Conservation (phyloP, 53 echinoderm and acorn worm genomes). For the Henricia sp. region DNA sequence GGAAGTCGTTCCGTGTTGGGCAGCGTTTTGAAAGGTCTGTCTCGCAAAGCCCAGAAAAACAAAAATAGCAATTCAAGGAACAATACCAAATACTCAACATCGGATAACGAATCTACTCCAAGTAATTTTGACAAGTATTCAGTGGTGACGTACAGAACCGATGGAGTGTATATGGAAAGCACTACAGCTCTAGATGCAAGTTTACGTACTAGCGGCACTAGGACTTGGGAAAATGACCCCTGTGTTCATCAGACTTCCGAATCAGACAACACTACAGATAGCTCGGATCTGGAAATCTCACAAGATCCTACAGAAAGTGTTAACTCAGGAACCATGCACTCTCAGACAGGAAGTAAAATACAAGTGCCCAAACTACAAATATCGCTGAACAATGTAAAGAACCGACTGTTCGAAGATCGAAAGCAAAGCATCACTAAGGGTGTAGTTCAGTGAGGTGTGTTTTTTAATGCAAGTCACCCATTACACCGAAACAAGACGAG, state of each 20-base stretch:
- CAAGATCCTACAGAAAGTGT: background rate
- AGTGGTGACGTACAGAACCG: no score
- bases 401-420: conserved; percentile 18
- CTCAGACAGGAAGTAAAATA: background rate
- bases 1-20: conserved; percentile 25
- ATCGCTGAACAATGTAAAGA: conserved; percentile 20
- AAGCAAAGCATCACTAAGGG: conserved; percentile 5
- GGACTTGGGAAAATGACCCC: background rate
- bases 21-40: conserved; percentile 18
- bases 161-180: background rate
- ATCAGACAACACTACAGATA: no score
- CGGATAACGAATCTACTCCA: no score
- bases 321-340: background rate
- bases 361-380: conserved; percentile 35
- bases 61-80: no score
- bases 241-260: no score
- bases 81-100: no score
- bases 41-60: background rate
- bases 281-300: no score
- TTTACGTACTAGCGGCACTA: background rate
- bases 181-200: conserved; percentile 33
- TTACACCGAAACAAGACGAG: no score
- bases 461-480: background rate
- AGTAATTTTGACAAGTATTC: no score
- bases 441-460: conserved; percentile 27